A percentile compares a stretch with the other conserved stretches of the same genome.
phyloP scores from a whole-genome alignment of 2,888 invertebrate genomes.

The Dastarcus helophoroides region DNA sequence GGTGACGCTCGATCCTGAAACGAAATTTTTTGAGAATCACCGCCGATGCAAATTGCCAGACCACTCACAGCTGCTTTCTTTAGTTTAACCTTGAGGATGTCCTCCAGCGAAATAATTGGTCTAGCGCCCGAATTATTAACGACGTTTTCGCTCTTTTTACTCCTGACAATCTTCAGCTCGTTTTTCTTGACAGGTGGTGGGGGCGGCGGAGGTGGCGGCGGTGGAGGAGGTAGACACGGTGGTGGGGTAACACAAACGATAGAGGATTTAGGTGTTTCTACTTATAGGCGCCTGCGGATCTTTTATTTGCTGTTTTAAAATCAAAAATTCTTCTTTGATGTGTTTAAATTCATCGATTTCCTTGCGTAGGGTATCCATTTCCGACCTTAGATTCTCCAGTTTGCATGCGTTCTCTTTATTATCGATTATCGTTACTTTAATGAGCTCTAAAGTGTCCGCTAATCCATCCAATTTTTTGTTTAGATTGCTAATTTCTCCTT shows the following conservation, averaged over 20 bases:
- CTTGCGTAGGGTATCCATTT: slow-evolving; percentile 4
- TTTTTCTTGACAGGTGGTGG: slow-evolving; percentile 7
- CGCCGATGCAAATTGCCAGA: not conserved
- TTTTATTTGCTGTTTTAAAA: slow-evolving; percentile 1
- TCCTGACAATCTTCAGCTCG: slow-evolving; percentile 7
- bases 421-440: slow-evolving; percentile 2
- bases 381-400: not conserved
- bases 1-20: slow-evolving; percentile 20
- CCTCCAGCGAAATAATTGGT: slow-evolving; percentile 33
- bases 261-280: not conserved
- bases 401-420: slow-evolving; percentile 1
- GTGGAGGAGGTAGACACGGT: slow-evolving; percentile 21
- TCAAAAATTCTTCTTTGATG: slow-evolving; percentile 2
- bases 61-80: slow-evolving; percentile 29
- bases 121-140: slow-evolving; percentile 16
- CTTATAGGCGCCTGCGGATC: not conserved
- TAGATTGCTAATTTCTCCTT: slow-evolving; percentile 12
- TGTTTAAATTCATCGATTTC: not conserved
- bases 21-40: not conserved
- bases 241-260: slow-evolving; percentile 2
- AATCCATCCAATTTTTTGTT: slow-evolving; percentile 16
- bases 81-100: slow-evolving; percentile 33
- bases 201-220: slow-evolving; percentile 19
- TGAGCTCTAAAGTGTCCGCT: slow-evolving; percentile 13
- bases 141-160: slow-evolving; percentile 15